A percentile compares a stretch with the other conserved stretches of the same genome.
Evolutionary conservation across 2,888 invertebrate genomes (phyloP).

Genomic region (Brachyptera putata): DNA sequence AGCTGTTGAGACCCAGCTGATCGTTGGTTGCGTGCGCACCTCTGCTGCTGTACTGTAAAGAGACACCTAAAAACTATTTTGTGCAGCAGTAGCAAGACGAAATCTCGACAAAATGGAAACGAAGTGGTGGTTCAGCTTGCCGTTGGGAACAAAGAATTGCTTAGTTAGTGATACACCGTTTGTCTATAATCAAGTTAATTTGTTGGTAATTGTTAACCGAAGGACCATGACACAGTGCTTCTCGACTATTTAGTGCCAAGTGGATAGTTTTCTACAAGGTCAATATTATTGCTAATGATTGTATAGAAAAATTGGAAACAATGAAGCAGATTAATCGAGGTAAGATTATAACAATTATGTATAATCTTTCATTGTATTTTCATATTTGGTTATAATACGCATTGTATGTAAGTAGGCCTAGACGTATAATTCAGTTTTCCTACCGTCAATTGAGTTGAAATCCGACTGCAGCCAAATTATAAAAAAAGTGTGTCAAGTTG

Average conservation of each 20-base stretch:
- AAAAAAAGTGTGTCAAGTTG: too few species aligned
- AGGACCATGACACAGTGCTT: background rate
- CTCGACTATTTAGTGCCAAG: background rate
- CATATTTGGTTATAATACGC: too few species aligned
- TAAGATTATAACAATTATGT: too few species aligned
- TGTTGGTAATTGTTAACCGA: background rate
- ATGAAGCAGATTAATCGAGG: too few species aligned
- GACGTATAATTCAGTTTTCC: too few species aligned
- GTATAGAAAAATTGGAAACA: too few species aligned
- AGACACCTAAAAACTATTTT: background rate
- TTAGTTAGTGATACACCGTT: background rate
- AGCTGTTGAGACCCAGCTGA: conserved; percentile 24
- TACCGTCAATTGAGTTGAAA: too few species aligned
- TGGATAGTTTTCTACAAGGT: background rate
- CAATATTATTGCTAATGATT: too few species aligned
- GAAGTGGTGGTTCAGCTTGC: background rate
- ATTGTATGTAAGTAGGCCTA: too few species aligned
- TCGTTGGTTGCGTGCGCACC: conserved; percentile 19
- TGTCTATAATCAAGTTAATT: background rate
- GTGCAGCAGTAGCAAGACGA: conserved; percentile 3
- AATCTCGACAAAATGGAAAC: conserved; percentile 5
- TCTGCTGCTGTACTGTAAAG: background rate
- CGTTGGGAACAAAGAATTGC: background rate
- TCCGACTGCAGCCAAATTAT: too few species aligned
- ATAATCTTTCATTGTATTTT: too few species aligned